These are phyloP conservation scores for Addax nasomaculatus DNA, from an alignment of 2,113 vertebrate genomes.

Conservation along the genomic window DNA sequence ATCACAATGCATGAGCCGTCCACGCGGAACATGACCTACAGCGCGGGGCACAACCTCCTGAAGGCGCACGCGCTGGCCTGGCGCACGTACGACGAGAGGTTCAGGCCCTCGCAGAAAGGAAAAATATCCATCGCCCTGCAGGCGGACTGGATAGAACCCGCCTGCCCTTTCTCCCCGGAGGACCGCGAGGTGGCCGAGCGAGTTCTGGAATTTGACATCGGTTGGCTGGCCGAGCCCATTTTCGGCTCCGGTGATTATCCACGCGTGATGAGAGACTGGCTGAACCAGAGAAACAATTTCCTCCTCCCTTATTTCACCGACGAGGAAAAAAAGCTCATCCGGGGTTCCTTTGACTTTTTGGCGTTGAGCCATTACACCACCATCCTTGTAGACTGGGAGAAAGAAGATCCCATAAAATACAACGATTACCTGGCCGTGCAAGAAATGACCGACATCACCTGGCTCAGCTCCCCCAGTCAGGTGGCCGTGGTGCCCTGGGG, in stretches of 20 bases:
- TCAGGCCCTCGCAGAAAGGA: conserved; percentile 87
- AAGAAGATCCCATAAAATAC: conserved; percentile 88
- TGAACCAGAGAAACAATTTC: conserved; percentile 84
- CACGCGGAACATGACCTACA: conserved; percentile 86
- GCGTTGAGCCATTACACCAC: conserved; percentile 95
- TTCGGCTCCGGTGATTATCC: conserved; percentile 95
- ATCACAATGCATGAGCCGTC: conserved; percentile 93
- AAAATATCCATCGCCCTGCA: conserved; percentile 91
- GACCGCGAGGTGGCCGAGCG: conserved; percentile 89
- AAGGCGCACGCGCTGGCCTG: conserved; percentile 92
- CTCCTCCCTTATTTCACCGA: conserved; percentile 92
- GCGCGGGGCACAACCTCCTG: conserved; percentile 89
- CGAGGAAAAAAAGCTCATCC: conserved; percentile 85
- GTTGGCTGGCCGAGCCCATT: conserved; percentile 95
- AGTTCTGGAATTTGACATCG: conserved; percentile 90
- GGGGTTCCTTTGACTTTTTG: conserved; percentile 94
- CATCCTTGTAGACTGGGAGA: conserved; percentile 89
- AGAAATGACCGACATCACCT: conserved; percentile 91
- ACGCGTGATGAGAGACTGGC: conserved; percentile 89
- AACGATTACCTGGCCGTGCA: conserved; percentile 89
- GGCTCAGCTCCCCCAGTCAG: conserved; percentile 83
- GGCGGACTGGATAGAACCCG: conserved; percentile 95
- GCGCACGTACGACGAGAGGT: conserved; percentile 89
- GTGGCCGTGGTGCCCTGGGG: conserved; percentile 94
- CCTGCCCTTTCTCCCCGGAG: conserved; percentile 89